Percentiles rank a stretch among this genome's conserved stretches.
These are phyloP conservation scores for Spilogale gracilis DNA, from an alignment of 2,113 vertebrate genomes.

Conservation along the genomic window DNA sequence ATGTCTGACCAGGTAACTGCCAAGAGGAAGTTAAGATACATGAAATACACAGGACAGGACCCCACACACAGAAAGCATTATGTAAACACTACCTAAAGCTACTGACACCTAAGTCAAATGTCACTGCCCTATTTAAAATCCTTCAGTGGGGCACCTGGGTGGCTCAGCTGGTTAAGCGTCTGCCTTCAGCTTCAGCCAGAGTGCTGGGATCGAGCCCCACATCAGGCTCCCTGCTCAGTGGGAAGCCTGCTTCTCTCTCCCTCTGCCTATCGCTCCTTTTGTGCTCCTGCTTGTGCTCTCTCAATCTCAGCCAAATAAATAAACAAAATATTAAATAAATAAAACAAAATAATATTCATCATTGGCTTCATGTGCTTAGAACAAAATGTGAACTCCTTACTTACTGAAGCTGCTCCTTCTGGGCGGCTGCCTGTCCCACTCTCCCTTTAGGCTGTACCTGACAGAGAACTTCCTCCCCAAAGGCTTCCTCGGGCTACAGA, in stretches of 20 bases:
- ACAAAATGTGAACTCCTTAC: background rate
- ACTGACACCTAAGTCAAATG: background rate
- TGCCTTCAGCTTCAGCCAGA: too few species aligned
- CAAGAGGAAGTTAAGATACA: background rate
- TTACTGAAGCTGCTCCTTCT: background rate
- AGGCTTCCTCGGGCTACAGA: background rate
- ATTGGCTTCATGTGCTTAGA: background rate
- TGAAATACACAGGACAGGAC: background rate
- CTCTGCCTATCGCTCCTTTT: too few species aligned
- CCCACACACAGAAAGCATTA: background rate
- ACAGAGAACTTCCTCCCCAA: background rate
- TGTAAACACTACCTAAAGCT: slow-evolving; percentile 38
- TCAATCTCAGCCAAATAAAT: too few species aligned
- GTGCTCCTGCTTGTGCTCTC: too few species aligned
- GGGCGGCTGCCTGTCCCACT: background rate
- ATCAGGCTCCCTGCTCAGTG: too few species aligned
- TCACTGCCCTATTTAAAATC: background rate
- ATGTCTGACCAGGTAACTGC: background rate
- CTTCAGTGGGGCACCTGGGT: background rate
- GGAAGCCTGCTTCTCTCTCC: too few species aligned
- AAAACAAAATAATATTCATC: background rate
- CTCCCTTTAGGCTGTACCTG: background rate
- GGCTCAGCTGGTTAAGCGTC: too few species aligned
- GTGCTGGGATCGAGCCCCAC: too few species aligned
- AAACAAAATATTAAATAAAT: too few species aligned